A percentile compares a stretch with the other conserved stretches of the same genome.
These are phyloP conservation scores for Sparidentex hasta DNA, from an alignment of 2,797 vertebrate genomes.

Conservation along the genomic window DNA sequence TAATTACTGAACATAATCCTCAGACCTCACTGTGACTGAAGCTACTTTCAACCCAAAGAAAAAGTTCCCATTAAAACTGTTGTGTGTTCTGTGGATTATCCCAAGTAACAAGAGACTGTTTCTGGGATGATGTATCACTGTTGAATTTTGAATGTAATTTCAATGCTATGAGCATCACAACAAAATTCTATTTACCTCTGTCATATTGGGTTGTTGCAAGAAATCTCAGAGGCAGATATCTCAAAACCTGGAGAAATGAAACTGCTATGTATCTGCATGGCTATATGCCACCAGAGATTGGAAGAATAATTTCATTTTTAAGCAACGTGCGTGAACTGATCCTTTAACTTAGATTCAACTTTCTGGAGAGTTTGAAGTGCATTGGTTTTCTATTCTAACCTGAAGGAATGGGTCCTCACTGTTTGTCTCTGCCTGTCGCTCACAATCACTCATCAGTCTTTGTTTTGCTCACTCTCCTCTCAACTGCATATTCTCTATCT, in stretches of 20 bases:
- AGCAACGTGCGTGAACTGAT: constrained; percentile 18
- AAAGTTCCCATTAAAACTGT: not conserved
- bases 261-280: not conserved
- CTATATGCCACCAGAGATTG: not conserved
- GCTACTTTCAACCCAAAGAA: not conserved
- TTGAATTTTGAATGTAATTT: constrained; percentile 23
- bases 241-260: constrained; percentile 1
- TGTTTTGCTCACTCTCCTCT: constrained; percentile 53
- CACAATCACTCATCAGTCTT: constrained; percentile 54
- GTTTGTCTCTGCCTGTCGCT: constrained; percentile 43
- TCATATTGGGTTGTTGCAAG: not conserved
- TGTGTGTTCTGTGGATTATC: constrained; percentile 21
- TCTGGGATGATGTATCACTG: not conserved
- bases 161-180: not conserved
- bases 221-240: not conserved
- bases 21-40: not conserved
- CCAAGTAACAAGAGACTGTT: not conserved
- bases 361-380: constrained; percentile 11
- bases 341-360: constrained; percentile 22
- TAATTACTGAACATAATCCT: constrained; percentile 1
- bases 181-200: constrained; percentile 5
- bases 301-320: not conserved
- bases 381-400: constrained; percentile 15
- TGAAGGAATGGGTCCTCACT: constrained; percentile 23
- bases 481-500: constrained; percentile 63